Conservation (phyloP, 2,888 invertebrate species). For the Pachydiplax longipennis region DNA sequence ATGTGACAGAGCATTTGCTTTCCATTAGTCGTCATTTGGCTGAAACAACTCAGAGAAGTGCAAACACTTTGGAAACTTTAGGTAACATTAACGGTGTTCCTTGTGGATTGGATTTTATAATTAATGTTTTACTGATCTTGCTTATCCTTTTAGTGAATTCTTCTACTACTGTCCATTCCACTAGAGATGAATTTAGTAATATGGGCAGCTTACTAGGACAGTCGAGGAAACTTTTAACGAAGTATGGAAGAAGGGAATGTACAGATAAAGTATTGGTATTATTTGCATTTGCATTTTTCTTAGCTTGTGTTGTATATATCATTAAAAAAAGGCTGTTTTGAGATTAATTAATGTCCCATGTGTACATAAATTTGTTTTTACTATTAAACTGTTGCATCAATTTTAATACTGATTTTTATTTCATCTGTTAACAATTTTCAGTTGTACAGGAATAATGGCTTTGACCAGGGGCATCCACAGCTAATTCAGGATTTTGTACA, state of each 20-base stretch:
- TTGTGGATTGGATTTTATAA: neutral
- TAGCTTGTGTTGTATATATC: conserved; percentile 91
- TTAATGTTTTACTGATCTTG: neutral
- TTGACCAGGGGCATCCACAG: too few relatives aligned
- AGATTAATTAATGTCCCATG: conserved; percentile 50
- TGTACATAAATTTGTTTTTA: neutral
- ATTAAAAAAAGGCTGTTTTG: conserved; percentile 88
- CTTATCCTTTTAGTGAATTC: conserved; percentile 59
- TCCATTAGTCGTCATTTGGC: conserved; percentile 86
- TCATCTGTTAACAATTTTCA: too few relatives aligned
- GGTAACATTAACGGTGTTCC: conserved; percentile 57
- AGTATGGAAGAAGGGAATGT: conserved; percentile 92
- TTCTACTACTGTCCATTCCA: conserved; percentile 66
- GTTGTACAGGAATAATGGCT: too few relatives aligned
- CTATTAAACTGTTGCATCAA: too few relatives aligned
- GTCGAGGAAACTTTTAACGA: conserved; percentile 89
- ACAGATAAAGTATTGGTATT: conserved; percentile 92
- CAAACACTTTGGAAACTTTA: conserved; percentile 81
- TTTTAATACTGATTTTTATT: too few relatives aligned
- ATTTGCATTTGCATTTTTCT: conserved; percentile 86
- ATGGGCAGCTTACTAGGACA: conserved; percentile 89
- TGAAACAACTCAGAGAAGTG: conserved; percentile 86
- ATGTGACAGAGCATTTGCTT: conserved; percentile 84
- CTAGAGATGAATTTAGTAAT: conserved; percentile 81
- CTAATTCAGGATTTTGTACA: too few relatives aligned